Conservation (phyloP, 1,140 invertebrate genomes). For the Babylonia areolata region DNA sequence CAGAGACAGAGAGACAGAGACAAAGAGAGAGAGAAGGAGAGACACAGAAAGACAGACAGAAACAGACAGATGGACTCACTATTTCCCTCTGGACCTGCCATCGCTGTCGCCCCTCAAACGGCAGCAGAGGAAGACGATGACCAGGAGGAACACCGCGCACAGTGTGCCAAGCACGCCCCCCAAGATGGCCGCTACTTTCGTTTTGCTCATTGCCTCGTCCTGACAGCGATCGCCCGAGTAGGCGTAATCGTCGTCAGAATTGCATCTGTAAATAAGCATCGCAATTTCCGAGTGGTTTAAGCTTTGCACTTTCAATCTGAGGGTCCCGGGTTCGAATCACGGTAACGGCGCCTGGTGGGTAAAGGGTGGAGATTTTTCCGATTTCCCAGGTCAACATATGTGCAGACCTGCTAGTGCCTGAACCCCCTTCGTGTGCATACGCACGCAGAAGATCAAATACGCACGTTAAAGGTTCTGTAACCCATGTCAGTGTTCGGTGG, state of each 20-base stretch:
- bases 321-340: too few species aligned
- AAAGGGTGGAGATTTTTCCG: too few species aligned
- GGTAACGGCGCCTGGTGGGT: too few species aligned
- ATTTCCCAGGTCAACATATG: too few species aligned
- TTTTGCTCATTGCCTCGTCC: not conserved
- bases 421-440: too few species aligned
- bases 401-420: too few species aligned
- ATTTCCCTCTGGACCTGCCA: not conserved
- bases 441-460: too few species aligned
- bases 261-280: constrained; percentile 13
- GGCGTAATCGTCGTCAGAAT: not conserved
- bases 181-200: constrained; percentile 17
- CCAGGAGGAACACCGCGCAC: constrained; percentile 11
- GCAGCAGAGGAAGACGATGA: constrained; percentile 27
- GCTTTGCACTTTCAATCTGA: too few species aligned
- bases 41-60: not conserved
- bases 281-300: too few species aligned
- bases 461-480: too few species aligned
- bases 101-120: not conserved
- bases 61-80: not conserved
- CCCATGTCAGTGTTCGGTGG: too few species aligned
- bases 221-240: not conserved
- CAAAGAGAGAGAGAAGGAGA: not conserved
- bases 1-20: not conserved
- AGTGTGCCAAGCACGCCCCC: constrained; percentile 20